phyloP scores from a whole-genome alignment of 2,888 invertebrate species.

The Mellilla xanthometata region DNA sequence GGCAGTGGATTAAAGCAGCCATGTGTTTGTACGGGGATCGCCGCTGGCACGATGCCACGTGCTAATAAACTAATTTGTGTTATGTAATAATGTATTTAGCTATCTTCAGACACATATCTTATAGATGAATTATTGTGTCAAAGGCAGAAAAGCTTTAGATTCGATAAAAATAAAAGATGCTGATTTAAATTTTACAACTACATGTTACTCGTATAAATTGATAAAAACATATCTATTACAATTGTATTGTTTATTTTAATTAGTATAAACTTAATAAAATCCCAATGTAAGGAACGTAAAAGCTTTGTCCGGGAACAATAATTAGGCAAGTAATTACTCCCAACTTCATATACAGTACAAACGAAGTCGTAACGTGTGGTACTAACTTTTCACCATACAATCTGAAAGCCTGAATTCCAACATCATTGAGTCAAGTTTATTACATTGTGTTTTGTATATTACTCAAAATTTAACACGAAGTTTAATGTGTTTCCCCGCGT shows the following conservation, averaged over 20 bases:
- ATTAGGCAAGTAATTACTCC: conserved; percentile 1
- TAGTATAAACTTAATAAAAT: conserved; percentile 1
- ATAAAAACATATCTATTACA: no score
- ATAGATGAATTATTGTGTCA: no score
- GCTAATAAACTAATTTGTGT: no score
- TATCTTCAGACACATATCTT: no score
- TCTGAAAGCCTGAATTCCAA: conserved; percentile 20
- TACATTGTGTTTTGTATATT: conserved; percentile 23
- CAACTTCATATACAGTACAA: conserved; percentile 7
- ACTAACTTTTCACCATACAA: conserved; percentile 14
- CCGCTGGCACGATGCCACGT: conserved; percentile 57
- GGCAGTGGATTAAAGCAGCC: conserved; percentile 52
- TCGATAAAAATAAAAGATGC: no score
- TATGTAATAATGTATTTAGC: no score
- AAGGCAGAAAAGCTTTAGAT: no score
- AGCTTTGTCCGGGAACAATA: conserved; percentile 3
- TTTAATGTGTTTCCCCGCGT: conserved; percentile 28
- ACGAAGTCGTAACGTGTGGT: conserved; percentile 11
- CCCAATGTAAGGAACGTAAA: not conserved
- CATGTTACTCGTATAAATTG: no score
- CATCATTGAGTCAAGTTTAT: conserved; percentile 23
- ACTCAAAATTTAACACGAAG: conserved; percentile 27
- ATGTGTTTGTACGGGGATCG: conserved; percentile 55
- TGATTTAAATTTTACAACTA: no score
- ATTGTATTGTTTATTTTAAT: no score